Evolutionary conservation across 2,113 vertebrate species (phyloP), one percentile per base, ranked within the genome.

Genomic region (Solenodon paradoxus): DNA sequence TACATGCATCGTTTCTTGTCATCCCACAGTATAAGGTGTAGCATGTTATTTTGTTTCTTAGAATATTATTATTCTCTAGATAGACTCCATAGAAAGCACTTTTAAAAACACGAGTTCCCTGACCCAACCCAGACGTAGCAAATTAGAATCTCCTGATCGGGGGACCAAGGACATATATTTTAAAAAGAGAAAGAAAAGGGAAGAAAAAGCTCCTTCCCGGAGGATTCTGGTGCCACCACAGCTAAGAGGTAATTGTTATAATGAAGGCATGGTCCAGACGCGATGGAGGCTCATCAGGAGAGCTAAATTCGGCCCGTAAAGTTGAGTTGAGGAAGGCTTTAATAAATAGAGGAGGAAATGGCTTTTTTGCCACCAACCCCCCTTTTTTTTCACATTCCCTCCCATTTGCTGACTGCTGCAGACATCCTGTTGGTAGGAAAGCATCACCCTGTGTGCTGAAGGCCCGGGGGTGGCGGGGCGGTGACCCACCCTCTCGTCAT

Each of bases 231-330:
- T 35, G 40, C 28, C 2, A 1, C 80, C 28, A 32, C 30, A 24
- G n/a, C n/a, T 82, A 7, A 72, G 51, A 92, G 85, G 47, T 92
- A 66, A 88, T 94, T 80, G 84, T 72, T 61, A 32, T 40, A 68
- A 80, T 78, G 75, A 88, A 92, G 72, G 84, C 17, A 22, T 45
- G 79, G 85, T 88, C 75, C 24, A 15, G 66, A 87, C 83, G 79
- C 91, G n/a, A 12, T 38, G 30, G 61, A 49, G 80, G 35, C 55
- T 40, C 61, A 63, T 55, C 40, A 55, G 49, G 38, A 78, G 47
- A 49, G 32, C 69, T 86, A 68, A 64, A 49, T 53, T 32, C 59
- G 30, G 47, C 63, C 68, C 19, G 20, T 5, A 17, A 49, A 47
- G 19, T 61, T 35, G 19, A 47, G 19, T 61, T 35, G 19, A 15